These are phyloP conservation scores for Thunnus thynnus DNA, from an alignment of 2,113 vertebrate species.

Conservation along the genomic window DNA sequence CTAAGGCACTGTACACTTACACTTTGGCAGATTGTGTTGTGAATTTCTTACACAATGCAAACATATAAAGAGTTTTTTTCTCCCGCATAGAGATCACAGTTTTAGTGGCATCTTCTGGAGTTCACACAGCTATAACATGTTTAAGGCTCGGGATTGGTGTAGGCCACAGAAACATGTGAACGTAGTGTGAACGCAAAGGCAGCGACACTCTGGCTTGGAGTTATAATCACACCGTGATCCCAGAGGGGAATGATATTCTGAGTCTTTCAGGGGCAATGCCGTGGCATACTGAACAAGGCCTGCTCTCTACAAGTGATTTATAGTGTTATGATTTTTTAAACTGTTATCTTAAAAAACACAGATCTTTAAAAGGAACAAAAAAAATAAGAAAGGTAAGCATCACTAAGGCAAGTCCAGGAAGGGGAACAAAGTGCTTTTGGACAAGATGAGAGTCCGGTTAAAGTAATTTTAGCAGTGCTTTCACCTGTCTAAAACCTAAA, in stretches of 20 bases:
- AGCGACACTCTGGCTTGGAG: conserved; percentile 64
- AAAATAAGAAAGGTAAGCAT: conserved; percentile 36
- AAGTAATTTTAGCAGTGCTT: conserved; percentile 66
- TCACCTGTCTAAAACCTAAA: conserved; percentile 43
- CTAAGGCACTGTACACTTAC: conserved; percentile 99
- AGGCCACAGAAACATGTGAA: conserved; percentile 80
- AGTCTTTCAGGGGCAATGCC: conserved; percentile 27
- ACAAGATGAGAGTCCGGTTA: conserved; percentile 59
- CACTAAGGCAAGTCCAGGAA: conserved; percentile 66
- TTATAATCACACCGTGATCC: conserved; percentile 22
- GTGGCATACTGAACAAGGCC: conserved; percentile 33
- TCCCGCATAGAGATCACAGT: conserved; percentile 93
- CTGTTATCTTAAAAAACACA: conserved; percentile 43
- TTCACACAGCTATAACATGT: conserved; percentile 85
- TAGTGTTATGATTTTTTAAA: conserved; percentile 53
- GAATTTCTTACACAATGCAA: conserved; percentile 89
- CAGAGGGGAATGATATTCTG: conserved; percentile 31
- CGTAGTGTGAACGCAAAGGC: conserved; percentile 74
- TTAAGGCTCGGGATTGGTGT: conserved; percentile 91
- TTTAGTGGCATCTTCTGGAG: conserved; percentile 93
- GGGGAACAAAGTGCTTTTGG: conserved; percentile 80
- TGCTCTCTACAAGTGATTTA: conserved; percentile 46
- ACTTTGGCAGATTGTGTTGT: conserved; percentile 97
- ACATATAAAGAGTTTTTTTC: conserved; percentile 85
- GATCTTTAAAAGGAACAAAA: conserved; percentile 28